Evolutionary conservation across 2,113 vertebrate species (phyloP), one percentile per base, ranked within the genome.

Genomic region (Hyaena hyaena): DNA sequence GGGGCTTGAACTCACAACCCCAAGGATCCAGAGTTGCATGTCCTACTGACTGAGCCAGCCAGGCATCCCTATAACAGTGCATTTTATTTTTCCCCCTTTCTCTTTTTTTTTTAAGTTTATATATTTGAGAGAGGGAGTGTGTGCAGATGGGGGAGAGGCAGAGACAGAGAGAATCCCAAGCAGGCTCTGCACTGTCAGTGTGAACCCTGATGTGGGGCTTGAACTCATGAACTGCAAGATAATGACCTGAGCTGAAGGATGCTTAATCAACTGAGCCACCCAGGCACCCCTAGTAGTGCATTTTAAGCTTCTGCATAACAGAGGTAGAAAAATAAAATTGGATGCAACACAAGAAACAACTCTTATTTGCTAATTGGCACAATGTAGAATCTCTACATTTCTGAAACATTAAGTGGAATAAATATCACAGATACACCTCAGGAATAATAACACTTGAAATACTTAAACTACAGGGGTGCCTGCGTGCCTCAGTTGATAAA

Each of bases 301-400:
- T 61, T 92, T 83, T 73, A 83, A 71, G 50, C 45, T 89, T 89
- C 35, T 69, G 14, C 21, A 96, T 63, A 82, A 92, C 88, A 93
- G 58, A 15, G 31, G 45, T 43, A 2, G 19, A 83, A 86, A 95
- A 87, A 83, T 68, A 82, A 93, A 55, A 90, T 2, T 68, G 77
- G 61, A 61, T 93, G 63, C 66, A 53, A 88, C 9, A 82, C 4
- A 90, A 35, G 33, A 97, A 85, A 88, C 26, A 71, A 65, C 9
- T 84, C 58, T 81, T 63, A 81, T 45, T 77, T 93, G 82, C 33
- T 93, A 86, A 82, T 7, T 82, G 10, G 21, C 33, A 83, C 50
- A 91, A 48, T 90, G 65, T 65, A 68, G 53, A 90, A 95, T 82
- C 4, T 87, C 63, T 77, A 65, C 39, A 79, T 74, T 94, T 92